These are phyloP conservation scores for Hylomyscus alleni DNA, from an alignment of 2,797 vertebrate species.

Conservation along the genomic window DNA sequence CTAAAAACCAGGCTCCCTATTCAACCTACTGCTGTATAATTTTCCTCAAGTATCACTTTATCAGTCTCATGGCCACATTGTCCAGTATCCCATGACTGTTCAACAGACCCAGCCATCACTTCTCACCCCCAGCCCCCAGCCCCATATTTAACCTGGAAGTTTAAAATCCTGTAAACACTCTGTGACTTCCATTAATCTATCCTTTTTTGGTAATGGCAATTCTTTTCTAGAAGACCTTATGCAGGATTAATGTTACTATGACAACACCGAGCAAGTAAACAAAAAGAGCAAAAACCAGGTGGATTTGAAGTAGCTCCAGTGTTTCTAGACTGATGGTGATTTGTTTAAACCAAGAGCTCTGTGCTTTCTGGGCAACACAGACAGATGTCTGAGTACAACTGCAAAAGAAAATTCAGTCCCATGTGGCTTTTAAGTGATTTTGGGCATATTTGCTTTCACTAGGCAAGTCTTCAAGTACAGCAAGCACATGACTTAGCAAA, in stretches of 20 bases:
- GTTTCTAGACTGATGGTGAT: constrained; percentile 24
- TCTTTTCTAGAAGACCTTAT: constrained; percentile 3
- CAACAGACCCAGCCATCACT: neutral
- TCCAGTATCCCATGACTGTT: neutral
- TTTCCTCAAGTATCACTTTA: constrained; percentile 12
- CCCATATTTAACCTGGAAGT: neutral
- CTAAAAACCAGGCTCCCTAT: neutral
- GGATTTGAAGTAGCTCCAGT: constrained; percentile 59
- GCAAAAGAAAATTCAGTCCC: constrained; percentile 24
- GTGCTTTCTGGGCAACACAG: constrained; percentile 52
- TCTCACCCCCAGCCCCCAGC: no score
- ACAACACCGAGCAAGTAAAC: constrained; percentile 31
- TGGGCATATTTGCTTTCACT: constrained; percentile 36
- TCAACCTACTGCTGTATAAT: neutral
- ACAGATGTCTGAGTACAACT: constrained; percentile 7
- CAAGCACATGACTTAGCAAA: constrained; percentile 29
- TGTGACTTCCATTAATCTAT: neutral
- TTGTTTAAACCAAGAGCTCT: constrained; percentile 53
- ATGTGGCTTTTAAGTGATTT: constrained; percentile 44
- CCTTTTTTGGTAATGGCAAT: constrained; percentile 8
- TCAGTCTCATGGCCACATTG: neutral
- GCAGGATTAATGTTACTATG: constrained; percentile 20
- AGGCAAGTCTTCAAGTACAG: constrained; percentile 68
- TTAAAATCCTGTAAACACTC: neutral
- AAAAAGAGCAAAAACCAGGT: constrained; percentile 47